These are phyloP conservation scores for Cactoblastis cactorum DNA, from an alignment of 2,888 invertebrate species.

Conservation along the genomic window DNA sequence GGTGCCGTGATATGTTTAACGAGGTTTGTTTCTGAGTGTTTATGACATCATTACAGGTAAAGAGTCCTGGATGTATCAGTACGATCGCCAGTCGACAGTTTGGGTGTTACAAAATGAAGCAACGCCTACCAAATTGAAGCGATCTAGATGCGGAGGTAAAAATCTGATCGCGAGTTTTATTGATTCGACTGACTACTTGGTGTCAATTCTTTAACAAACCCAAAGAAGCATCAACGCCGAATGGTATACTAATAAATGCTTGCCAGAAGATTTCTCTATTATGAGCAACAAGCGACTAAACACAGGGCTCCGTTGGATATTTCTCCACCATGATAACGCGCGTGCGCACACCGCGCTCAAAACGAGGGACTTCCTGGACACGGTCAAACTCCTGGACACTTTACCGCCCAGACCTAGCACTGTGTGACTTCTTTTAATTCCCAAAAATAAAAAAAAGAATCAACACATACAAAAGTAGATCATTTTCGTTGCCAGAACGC, in stretches of 20 bases:
- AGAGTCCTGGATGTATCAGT: neutral
- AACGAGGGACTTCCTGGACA: neutral
- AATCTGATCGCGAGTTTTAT: neutral
- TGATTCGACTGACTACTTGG: neutral
- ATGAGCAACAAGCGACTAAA: neutral
- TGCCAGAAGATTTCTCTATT: neutral
- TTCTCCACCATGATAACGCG: neutral
- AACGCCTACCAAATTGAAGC: neutral
- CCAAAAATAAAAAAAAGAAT: slow-evolving; percentile 7
- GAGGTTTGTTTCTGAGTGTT: neutral
- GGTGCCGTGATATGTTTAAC: neutral
- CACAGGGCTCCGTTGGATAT: neutral
- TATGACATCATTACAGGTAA: neutral
- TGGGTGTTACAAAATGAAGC: neutral
- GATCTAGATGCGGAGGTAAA: neutral
- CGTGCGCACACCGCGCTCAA: neutral
- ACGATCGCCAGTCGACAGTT: neutral
- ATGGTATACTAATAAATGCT: neutral
- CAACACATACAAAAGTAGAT: too few species aligned
- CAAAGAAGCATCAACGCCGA: neutral
- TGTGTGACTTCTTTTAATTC: slow-evolving; percentile 23
- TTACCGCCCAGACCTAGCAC: slow-evolving; percentile 24
- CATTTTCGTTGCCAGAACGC: too few species aligned
- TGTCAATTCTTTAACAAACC: neutral
- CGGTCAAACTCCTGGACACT: slow-evolving; percentile 12